Evolutionary conservation across 2,888 invertebrate genomes (phyloP).

Genomic region (Dendrolimus houi): DNA sequence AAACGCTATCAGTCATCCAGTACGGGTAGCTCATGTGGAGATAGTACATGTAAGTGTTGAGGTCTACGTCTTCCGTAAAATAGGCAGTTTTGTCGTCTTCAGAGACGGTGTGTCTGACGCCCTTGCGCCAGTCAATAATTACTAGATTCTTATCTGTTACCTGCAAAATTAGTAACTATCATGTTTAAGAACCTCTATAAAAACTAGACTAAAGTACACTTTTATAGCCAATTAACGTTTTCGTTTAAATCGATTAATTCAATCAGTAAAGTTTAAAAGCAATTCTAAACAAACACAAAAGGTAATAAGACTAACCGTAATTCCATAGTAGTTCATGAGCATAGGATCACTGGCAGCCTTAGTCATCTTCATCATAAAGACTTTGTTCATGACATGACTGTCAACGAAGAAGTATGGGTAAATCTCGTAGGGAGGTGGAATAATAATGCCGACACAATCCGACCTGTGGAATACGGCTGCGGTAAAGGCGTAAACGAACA

Average conservation of each 20-base stretch:
- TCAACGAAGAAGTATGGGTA: constrained; percentile 86
- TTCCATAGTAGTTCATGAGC: constrained; percentile 69
- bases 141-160: constrained; percentile 72
- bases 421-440: constrained; percentile 86
- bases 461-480: constrained; percentile 81
- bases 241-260: too few relatives aligned
- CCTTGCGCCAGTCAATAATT: constrained; percentile 82
- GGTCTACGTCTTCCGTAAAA: constrained; percentile 86
- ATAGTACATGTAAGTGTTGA: constrained; percentile 83
- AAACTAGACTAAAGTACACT: too few relatives aligned
- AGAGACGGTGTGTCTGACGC: constrained; percentile 72
- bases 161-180: neutral
- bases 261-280: too few relatives aligned
- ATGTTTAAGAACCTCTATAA: too few relatives aligned
- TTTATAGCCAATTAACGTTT: too few relatives aligned
- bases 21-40: constrained; percentile 81
- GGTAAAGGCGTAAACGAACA: constrained; percentile 83
- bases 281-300: too few relatives aligned
- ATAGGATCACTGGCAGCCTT: constrained; percentile 73
- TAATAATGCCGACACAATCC: constrained; percentile 79
- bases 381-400: constrained; percentile 81
- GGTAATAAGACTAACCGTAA: constrained; percentile 25
- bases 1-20: constrained; percentile 79
- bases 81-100: constrained; percentile 80
- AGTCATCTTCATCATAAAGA: constrained; percentile 78